Conservation (phyloP, 2,113 vertebrate species). For the Limanda limanda region DNA sequence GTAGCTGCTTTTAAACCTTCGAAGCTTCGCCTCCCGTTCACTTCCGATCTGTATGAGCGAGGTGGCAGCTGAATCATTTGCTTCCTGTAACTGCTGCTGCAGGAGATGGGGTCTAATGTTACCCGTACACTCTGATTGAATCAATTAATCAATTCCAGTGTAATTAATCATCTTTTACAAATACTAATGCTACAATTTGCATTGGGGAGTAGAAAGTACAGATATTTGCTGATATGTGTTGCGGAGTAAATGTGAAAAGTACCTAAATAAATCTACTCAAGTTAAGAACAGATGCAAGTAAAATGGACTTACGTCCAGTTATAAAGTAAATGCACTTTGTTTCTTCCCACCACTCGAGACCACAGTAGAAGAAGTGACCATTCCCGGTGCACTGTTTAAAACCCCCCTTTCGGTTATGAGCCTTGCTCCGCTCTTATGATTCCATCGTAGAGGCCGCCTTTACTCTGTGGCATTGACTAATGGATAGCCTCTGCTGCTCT, state of each 20-base stretch:
- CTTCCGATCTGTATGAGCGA: too few relatives aligned
- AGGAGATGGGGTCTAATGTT: too few relatives aligned
- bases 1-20: neutral
- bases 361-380: neutral
- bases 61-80: too few relatives aligned
- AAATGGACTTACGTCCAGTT: neutral
- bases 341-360: neutral
- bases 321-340: neutral
- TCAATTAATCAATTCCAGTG: too few relatives aligned
- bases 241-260: too few relatives aligned
- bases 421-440: conserved; percentile 52
- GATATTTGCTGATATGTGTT: too few relatives aligned
- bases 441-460: conserved; percentile 61
- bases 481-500: conserved; percentile 64
- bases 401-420: conserved; percentile 14
- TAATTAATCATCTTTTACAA: neutral
- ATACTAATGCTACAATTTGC: neutral
- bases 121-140: too few relatives aligned
- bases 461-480: conserved; percentile 71
- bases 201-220: too few relatives aligned
- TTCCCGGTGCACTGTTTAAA: conserved; percentile 40
- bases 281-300: too few relatives aligned
- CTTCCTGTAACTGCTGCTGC: too few relatives aligned
- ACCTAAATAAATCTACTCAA: too few relatives aligned
- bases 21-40: too few relatives aligned